Evolutionary conservation across 2,113 vertebrate genomes (phyloP), one percentile per base, ranked within the genome.

Genomic region (Castor canadensis): DNA sequence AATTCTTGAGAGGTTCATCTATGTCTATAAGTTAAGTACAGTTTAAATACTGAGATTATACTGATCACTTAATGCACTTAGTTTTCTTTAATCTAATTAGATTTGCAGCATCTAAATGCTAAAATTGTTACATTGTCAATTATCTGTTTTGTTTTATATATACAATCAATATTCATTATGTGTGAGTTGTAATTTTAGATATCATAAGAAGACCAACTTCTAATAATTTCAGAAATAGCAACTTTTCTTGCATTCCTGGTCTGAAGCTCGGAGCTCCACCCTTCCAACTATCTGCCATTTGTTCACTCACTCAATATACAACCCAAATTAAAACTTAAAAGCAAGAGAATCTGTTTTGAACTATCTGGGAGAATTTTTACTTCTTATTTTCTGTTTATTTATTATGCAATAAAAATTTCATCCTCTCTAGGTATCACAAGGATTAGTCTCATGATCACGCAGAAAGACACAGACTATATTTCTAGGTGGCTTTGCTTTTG

Each of bases 311-410:
- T 30, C n/a, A 52, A 73, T 52, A 43, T 32, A 73, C 28, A 87
- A 76, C 22, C 4, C 24, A 79, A 56, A 85, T 64, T 28, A 67
- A 54, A 71, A 26, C 35, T 72, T 38, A 12, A 87, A 49, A 71
- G 30, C 56, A 69, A 49, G 9, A 16, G 35, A 47, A 77, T 67
- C 38, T 80, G 52, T 62, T 80, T 94, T 38, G 19, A 88, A 49
- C 40, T 66, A 87, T 81, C 17, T 49, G 35, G 35, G 89, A 81
- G 1, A 38, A 54, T 81, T 92, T 92, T 28, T 92, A 28, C 16
- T 92, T 89, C n/a, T 45, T 86, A 89, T 49, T 94, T 80, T 15
- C 79, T 87, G 20, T 72, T 87, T 71, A 77, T 49, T 76, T 83
- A 11, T 89, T 49, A 77, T 49, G 38, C 10, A 64, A 52, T 94